Percentiles rank a stretch among this genome's conserved stretches.
phyloP scores from a whole-genome alignment of 2,888 invertebrate species.

The Callosobruchus maculatus region DNA sequence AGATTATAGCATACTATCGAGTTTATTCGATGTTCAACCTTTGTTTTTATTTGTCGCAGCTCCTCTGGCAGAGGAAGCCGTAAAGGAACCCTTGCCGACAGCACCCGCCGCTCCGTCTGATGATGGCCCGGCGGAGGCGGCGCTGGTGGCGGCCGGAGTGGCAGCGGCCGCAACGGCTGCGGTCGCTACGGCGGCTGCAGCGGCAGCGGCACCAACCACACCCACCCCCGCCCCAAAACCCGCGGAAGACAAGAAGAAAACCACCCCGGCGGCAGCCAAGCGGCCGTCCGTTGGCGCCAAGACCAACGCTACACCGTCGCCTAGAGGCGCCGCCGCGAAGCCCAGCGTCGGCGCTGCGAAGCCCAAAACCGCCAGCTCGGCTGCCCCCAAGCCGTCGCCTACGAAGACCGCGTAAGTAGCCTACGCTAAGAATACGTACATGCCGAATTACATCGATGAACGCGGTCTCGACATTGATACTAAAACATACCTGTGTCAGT shows the following conservation, averaged over 20 bases:
- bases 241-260: neutral
- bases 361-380: neutral
- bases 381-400: neutral
- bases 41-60: conserved; percentile 6
- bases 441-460: too few relatives aligned
- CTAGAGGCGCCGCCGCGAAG: neutral
- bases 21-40: too few relatives aligned
- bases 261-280: neutral
- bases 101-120: neutral
- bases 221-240: conserved; percentile 25
- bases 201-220: conserved; percentile 16
- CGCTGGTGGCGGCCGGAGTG: conserved; percentile 7
- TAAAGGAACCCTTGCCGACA: neutral
- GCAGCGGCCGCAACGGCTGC: conserved; percentile 27
- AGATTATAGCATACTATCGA: too few relatives aligned
- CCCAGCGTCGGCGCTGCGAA: neutral
- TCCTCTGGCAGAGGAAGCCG: conserved; percentile 15
- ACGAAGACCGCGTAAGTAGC: neutral
- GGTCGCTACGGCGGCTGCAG: conserved; percentile 28
- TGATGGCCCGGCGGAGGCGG: conserved; percentile 2
- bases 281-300: neutral
- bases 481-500: too few relatives aligned
- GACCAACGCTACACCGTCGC: neutral
- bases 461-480: too few relatives aligned
- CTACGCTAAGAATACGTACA: too few relatives aligned